phyloP scores from a whole-genome alignment of 2,113 vertebrate species.

The Paracyprichromis sp. region DNA sequence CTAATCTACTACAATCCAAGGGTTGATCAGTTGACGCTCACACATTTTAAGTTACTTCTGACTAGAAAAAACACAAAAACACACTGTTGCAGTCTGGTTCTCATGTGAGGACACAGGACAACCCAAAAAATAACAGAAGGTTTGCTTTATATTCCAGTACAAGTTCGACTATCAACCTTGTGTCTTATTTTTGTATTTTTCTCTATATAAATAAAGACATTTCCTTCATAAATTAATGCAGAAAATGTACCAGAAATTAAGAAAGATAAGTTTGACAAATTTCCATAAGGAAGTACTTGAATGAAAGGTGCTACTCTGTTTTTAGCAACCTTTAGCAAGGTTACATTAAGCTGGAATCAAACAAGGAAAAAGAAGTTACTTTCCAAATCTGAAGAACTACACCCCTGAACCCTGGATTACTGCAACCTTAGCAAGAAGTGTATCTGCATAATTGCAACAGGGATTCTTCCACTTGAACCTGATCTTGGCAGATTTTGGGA shows the following conservation, averaged over 20 bases:
- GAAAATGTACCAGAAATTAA: background rate
- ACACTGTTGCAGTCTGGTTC: background rate
- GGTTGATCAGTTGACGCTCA: fast-evolving
- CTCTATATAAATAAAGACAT: background rate
- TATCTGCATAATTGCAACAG: background rate
- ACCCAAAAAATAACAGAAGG: background rate
- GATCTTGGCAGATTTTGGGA: background rate
- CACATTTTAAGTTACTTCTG: background rate
- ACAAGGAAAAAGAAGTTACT: background rate
- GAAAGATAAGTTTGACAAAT: background rate
- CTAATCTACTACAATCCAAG: background rate
- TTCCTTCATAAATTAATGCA: background rate
- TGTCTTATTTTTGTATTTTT: background rate
- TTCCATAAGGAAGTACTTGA: background rate
- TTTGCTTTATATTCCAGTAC: background rate
- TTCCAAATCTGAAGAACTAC: background rate
- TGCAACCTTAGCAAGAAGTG: background rate
- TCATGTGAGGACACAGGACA: background rate
- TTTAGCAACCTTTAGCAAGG: background rate
- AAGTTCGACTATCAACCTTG: background rate
- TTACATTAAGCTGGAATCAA: background rate
- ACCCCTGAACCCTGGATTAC: background rate
- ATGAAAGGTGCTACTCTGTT: background rate
- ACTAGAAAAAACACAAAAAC: background rate
- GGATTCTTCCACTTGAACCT: background rate